Conservation (phyloP, 2,888 invertebrate genomes). For the Coremacera marginata region DNA sequence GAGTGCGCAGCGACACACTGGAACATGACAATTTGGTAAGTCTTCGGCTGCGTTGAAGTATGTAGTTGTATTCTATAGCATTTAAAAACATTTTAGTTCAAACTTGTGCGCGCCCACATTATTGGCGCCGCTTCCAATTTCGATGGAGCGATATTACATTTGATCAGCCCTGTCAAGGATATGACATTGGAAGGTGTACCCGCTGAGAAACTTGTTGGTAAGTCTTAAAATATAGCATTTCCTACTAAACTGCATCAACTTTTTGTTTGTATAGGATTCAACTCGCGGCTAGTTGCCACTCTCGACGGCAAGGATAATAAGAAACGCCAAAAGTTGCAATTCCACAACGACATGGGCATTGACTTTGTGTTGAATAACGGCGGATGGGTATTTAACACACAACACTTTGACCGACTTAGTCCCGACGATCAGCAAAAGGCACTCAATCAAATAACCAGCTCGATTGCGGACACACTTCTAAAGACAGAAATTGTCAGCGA, state of each 20-base stretch:
- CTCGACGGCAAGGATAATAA: slow-evolving; percentile 75
- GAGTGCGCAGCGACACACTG: slow-evolving; percentile 76
- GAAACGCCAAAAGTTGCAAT: slow-evolving; percentile 73
- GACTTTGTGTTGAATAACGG: slow-evolving; percentile 73
- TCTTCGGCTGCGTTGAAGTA: background rate
- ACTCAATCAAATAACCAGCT: slow-evolving; percentile 58
- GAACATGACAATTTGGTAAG: slow-evolving; percentile 66
- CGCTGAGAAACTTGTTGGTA: slow-evolving; percentile 66
- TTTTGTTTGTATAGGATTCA: slow-evolving; percentile 71
- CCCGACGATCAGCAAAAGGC: slow-evolving; percentile 60
- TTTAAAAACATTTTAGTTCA: slow-evolving; percentile 53
- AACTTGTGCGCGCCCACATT: slow-evolving; percentile 57
- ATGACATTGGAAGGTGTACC: slow-evolving; percentile 70
- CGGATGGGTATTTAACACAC: slow-evolving; percentile 66
- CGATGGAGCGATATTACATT: slow-evolving; percentile 74
- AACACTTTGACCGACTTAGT: slow-evolving; percentile 60
- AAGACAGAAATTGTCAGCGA: slow-evolving; percentile 66
- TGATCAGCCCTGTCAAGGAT: slow-evolving; percentile 74
- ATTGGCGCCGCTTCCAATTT: slow-evolving; percentile 69
- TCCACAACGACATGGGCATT: slow-evolving; percentile 75
- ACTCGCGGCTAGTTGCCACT: slow-evolving; percentile 75
- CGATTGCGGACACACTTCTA: slow-evolving; percentile 66
- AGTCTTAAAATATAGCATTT: slow-evolving; percentile 54
- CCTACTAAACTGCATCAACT: slow-evolving; percentile 40
- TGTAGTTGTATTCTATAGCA: background rate